These are phyloP conservation scores for Ictalurus punctatus DNA, from an alignment of 2,113 vertebrate genomes.

Conservation along the genomic window DNA sequence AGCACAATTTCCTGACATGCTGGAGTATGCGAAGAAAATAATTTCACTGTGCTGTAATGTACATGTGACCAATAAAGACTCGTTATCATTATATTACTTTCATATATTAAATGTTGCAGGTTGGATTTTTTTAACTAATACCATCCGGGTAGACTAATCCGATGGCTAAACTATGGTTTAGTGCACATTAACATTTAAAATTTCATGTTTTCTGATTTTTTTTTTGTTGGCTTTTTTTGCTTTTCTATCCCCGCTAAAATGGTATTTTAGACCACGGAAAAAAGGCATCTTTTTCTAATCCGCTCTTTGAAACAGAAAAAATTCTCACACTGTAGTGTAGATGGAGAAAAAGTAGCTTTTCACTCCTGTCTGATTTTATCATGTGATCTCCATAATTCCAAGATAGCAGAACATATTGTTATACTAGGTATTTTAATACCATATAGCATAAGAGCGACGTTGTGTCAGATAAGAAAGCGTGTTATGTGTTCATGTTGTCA, in stretches of 20 bases:
- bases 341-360: background rate
- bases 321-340: background rate
- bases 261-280: background rate
- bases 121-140: background rate
- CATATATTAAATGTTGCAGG: too few species aligned
- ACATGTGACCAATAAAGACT: too few species aligned
- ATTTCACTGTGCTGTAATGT: too few species aligned
- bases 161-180: background rate
- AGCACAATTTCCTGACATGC: too few species aligned
- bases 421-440: background rate
- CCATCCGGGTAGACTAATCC: too few species aligned
- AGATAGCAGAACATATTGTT: background rate
- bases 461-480: background rate
- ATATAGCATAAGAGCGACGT: background rate
- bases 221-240: too few species aligned
- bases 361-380: background rate
- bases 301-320: background rate
- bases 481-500: background rate
- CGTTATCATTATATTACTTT: background rate
- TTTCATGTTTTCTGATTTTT: too few species aligned
- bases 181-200: background rate
- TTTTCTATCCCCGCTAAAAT: background rate
- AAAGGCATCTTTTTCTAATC: background rate
- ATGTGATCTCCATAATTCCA: background rate
- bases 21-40: too few species aligned